These are phyloP conservation scores for Myrmecophaga tridactyla DNA, from an alignment of 2,113 vertebrate species.

Conservation along the genomic window DNA sequence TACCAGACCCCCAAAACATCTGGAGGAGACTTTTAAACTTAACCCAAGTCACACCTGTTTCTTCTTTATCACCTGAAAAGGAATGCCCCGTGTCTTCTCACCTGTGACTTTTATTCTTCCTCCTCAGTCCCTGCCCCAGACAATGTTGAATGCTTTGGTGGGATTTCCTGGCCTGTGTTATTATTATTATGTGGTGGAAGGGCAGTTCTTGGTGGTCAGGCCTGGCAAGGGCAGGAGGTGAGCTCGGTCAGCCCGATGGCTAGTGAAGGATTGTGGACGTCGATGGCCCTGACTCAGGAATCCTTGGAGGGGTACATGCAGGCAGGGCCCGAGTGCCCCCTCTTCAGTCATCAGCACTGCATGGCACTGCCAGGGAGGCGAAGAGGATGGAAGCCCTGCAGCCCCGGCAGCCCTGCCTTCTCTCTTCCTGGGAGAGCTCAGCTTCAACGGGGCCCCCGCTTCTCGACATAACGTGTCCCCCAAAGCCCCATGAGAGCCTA, in stretches of 20 bases:
- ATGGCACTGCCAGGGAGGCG: fast-evolving
- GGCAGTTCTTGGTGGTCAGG: background rate
- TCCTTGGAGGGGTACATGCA: background rate
- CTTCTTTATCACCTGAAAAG: background rate
- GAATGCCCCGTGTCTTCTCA: background rate
- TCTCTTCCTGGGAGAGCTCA: background rate
- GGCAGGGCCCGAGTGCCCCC: fast-evolving
- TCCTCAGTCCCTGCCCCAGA: background rate
- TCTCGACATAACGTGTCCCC: background rate
- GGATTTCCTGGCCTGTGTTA: background rate
- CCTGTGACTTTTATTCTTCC: background rate
- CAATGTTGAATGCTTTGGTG: background rate
- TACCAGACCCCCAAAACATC: background rate
- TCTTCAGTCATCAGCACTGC: fast-evolving
- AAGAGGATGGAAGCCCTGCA: background rate
- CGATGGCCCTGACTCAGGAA: fast-evolving
- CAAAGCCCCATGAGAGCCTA: background rate
- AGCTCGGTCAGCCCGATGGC: background rate
- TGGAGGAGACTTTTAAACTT: background rate
- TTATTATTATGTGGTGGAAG: fast-evolving
- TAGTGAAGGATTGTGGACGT: background rate
- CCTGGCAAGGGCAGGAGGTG: background rate
- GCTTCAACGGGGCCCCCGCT: background rate
- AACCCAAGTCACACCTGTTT: background rate
- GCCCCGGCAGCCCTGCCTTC: background rate